Percentiles rank a stretch among this genome's conserved stretches.
Conservation (phyloP, 2,888 invertebrate genomes). For the Ophioninae sp. region DNA sequence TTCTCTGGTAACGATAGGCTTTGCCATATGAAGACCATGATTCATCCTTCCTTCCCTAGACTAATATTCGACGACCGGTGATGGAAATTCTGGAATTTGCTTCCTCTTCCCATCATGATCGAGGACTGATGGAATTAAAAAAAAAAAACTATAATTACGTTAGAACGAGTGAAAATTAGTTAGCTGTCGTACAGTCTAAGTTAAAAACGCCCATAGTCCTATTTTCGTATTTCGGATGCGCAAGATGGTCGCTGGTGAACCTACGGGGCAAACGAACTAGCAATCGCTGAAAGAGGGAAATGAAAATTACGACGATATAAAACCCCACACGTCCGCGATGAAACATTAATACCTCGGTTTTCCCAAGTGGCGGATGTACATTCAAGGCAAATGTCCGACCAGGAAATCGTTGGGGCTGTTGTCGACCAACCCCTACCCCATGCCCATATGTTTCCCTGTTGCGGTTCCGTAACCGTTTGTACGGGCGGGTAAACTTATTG, state of each 20-base stretch:
- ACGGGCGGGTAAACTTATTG: constrained; percentile 17
- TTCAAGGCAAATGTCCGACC: constrained; percentile 37
- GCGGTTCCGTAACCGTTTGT: constrained; percentile 38
- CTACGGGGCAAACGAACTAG: constrained; percentile 6
- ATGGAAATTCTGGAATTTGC: not conserved
- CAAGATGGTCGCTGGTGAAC: not conserved
- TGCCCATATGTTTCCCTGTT: constrained; percentile 56
- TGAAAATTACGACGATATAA: constrained; percentile 48
- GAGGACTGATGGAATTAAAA: not conserved
- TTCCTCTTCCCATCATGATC: not conserved
- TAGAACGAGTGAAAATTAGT: not conserved
- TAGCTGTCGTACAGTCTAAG: no score
- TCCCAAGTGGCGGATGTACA: constrained; percentile 34
- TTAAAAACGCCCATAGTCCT: no score
- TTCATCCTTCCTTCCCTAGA: constrained; percentile 21
- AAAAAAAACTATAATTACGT: no score
- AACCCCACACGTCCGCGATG: not conserved
- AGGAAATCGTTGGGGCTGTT: constrained; percentile 19
- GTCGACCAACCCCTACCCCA: constrained; percentile 52
- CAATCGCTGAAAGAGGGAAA: constrained; percentile 26
- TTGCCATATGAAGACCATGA: constrained; percentile 31
- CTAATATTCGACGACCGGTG: constrained; percentile 39
- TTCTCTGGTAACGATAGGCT: constrained; percentile 2
- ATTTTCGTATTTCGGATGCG: no score
- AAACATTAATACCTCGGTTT: constrained; percentile 39